Evolutionary conservation across 2,888 invertebrate species (phyloP), one percentile per base, ranked within the genome.

Genomic region (Lasioglossum morio): DNA sequence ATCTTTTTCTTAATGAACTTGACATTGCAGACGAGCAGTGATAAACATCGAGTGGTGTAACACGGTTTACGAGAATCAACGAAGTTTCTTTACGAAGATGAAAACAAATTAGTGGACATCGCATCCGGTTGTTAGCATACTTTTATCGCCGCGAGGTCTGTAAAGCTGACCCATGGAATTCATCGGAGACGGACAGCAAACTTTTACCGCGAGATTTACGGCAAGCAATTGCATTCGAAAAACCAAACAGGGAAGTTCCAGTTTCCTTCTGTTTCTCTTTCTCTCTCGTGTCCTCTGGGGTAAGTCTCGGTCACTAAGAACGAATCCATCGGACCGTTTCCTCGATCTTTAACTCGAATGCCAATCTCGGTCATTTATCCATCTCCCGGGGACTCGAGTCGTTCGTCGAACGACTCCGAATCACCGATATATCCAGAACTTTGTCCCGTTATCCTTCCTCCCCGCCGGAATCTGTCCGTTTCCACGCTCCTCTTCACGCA

Each of bases 191-290:
- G 88, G 85, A 89, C 91, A 91, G 92, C 92, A 90, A 93, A 93
- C 91, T 93, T 92, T 90, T 23, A 89, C 85, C 87, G 87, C 81
- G 85, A 91, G 91, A 93, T 93, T 93, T 93, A 92, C 90, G 90
- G 85, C 77, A 60, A 81, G 87, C 91, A 91, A 93, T 92, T 87
- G 89, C 90, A 92, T 90, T 88, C 89, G 88, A 92, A 90, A 90
- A 92, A 91, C 89, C 91, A 92, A 92, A 91, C 87, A 90, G 73
- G 79, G 69, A 88, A 89, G 70, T 83, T 87, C 76, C 73, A 48
- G 57, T 23, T 40, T 73, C 8, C 37, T 3, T n/a, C 30, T 30
- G 2, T 66, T 30, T 72, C 63, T 27, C n/a, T 80, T 69, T 77
- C 60, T 60, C 60, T 60, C 60, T 63, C 73, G 27, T 60, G n/a